A percentile compares a stretch with the other conserved stretches of the same genome.
These are phyloP conservation scores for Buathra laborator DNA, from an alignment of 2,888 invertebrate genomes.

Conservation along the genomic window DNA sequence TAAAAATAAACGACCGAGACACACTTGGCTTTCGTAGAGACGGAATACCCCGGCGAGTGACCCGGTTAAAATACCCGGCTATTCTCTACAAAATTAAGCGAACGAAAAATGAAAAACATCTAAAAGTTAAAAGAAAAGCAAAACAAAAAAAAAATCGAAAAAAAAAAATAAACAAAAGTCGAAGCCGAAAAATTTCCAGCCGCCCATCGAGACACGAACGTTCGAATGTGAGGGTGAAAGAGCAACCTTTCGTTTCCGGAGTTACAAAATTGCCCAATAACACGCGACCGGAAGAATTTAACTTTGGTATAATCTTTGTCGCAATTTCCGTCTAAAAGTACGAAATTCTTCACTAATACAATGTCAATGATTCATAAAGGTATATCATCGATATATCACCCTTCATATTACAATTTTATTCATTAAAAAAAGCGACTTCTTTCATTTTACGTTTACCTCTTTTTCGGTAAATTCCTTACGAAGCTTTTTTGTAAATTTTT, in stretches of 20 bases:
- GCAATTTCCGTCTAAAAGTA: not conserved
- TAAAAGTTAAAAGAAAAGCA: not conserved
- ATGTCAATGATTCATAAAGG: not conserved
- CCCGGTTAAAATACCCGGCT: conserved; percentile 54
- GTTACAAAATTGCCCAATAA: conserved; percentile 12
- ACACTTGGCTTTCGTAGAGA: conserved; percentile 75
- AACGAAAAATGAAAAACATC: not conserved
- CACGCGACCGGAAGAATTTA: conserved; percentile 18
- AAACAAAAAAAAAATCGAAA: not conserved
- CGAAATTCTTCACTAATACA: not conserved
- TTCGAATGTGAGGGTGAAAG: not conserved
- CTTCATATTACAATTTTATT: too few species aligned
- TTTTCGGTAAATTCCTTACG: too few species aligned
- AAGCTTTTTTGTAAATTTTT: too few species aligned
- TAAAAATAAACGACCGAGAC: conserved; percentile 80
- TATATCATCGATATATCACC: not conserved
- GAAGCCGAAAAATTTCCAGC: conserved; percentile 24
- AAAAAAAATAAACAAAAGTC: not conserved
- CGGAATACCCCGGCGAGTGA: conserved; percentile 49
- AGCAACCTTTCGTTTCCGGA: not conserved
- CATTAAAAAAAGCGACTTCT: too few species aligned
- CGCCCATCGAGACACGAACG: not conserved
- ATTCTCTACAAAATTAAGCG: conserved; percentile 48
- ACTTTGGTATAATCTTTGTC: not conserved
- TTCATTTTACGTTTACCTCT: too few species aligned